A percentile compares a stretch with the other conserved stretches of the same genome.
phyloP scores from a whole-genome alignment of 2,113 vertebrate genomes.

The Grammomys surdaster region DNA sequence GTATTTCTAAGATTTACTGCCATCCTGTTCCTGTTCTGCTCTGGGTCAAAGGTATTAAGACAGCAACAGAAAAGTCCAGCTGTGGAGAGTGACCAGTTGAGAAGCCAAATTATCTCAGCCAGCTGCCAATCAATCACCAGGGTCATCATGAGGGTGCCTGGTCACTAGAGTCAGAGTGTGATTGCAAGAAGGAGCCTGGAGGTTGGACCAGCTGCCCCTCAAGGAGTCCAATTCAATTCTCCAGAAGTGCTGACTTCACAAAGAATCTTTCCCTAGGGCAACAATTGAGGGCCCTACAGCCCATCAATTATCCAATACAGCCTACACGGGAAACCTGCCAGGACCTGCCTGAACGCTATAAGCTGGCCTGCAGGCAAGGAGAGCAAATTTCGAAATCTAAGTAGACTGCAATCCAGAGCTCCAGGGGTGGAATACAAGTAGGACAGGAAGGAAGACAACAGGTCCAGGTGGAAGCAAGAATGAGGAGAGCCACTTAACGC shows the following conservation, averaged over 20 bases:
- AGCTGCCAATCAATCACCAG: not conserved
- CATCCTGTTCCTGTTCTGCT: not conserved
- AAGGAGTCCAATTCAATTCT: not conserved
- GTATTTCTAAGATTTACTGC: not conserved
- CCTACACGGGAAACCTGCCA: not conserved
- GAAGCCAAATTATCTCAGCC: not conserved
- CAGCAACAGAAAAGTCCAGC: conserved; percentile 15
- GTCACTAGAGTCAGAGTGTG: not conserved
- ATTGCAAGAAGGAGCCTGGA: not conserved
- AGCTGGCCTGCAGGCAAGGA: not conserved
- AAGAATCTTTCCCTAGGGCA: not conserved
- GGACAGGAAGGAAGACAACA: not conserved
- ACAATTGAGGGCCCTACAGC: too few relatives aligned
- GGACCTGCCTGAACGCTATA: not conserved
- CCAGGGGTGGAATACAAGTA: not conserved
- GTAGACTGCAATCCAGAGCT: not conserved
- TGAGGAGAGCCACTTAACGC: not conserved
- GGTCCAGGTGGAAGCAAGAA: not conserved
- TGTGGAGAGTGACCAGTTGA: not conserved
- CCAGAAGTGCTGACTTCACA: rapidly evolving
- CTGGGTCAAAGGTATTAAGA: not conserved
- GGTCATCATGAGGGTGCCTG: not conserved
- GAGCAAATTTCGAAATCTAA: not conserved
- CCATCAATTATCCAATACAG: not conserved
- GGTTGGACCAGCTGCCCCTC: not conserved